A percentile compares a stretch with the other conserved stretches of the same genome.
Evolutionary conservation across 30 jellyfish, hydroid and myxozoan species (phyloP).

Genomic region (Turritopsis dohrnii): DNA sequence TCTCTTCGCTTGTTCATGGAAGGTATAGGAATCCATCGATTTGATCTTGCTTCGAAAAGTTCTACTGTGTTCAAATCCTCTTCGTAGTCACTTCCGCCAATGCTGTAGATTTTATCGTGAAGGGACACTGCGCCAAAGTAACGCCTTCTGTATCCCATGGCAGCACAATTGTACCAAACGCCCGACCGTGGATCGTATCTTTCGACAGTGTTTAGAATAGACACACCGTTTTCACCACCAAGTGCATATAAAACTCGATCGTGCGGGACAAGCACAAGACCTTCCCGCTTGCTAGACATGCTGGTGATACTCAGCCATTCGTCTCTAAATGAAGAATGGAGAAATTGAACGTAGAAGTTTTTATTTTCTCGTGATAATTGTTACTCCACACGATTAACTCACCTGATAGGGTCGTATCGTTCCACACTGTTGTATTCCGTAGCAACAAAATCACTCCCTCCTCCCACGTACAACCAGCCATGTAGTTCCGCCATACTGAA

Average conservation of each 20-base stretch:
- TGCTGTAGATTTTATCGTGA: slow-evolving; percentile 41
- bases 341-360: no score
- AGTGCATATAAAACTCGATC: slow-evolving; percentile 54
- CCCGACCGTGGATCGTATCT: slow-evolving; percentile 69
- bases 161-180: slow-evolving; percentile 46
- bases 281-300: slow-evolving; percentile 61
- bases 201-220: slow-evolving; percentile 62
- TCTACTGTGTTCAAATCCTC: slow-evolving; percentile 54
- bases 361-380: background rate
- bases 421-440: slow-evolving; percentile 51
- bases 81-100: slow-evolving; percentile 67
- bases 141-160: slow-evolving; percentile 67
- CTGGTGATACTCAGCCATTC: slow-evolving; percentile 50
- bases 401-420: slow-evolving; percentile 79
- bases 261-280: slow-evolving; percentile 47
- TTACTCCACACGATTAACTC: no score
- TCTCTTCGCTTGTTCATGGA: slow-evolving; percentile 55
- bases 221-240: slow-evolving; percentile 77
- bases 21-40: slow-evolving; percentile 70
- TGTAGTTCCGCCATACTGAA: slow-evolving; percentile 42
- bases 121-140: slow-evolving; percentile 59
- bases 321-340: slow-evolving; percentile 35
- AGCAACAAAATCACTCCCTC: slow-evolving; percentile 54
- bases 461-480: slow-evolving; percentile 79
- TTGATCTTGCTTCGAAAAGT: slow-evolving; percentile 63